Evolutionary conservation across 2,113 vertebrate species (phyloP), one percentile per base, ranked within the genome.

Genomic region (Lophura nycthemera): DNA sequence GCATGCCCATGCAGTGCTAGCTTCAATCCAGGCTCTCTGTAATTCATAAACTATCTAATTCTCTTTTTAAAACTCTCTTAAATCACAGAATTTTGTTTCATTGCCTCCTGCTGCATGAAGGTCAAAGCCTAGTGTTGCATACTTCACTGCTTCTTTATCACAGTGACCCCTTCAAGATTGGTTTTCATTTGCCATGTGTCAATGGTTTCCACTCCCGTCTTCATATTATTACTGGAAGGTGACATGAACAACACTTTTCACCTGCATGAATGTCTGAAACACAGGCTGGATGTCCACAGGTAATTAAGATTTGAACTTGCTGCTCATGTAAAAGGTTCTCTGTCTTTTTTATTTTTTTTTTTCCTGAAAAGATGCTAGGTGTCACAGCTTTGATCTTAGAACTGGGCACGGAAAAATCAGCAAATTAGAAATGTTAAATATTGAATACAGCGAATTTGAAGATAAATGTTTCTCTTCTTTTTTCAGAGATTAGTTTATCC

Each of bases 121-220:
- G 96, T 97, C 92, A 97, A 86, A 96, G 73, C 67, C 87, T 91
- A 86, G 87, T 70, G 43, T 42, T 88, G 85, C 87, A 88, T 95
- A 94, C 85, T 93, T 93, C 95, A 91, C 64, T 88, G 94, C n/a
- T 88, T 92, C 95, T 91, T 95, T 94, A 91, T 93, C 88, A 75
- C 48, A 72, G 36, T 73, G 87, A 4, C 8, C 73, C 89, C 88
- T 63, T 92, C 87, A 92, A 95, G 89, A 94, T 60, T 0, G 1
- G 61, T 92, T 92, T 96, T 96, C 85, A 87, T 96, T 96, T 5
- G 10, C 89, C 54, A 78, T 86, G 82, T 96, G 85, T 96, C 73
- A 13, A 83, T 89, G 79, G 65, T 90, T 97, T 95, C 85, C 76
- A 88, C 82, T 92, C 57, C 42, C 2, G 13, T 89, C 92, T 91